Percentiles rank a stretch among this genome's conserved stretches.
These are phyloP conservation scores for Galaxea fascicularis DNA, from an alignment of 92 coral and sea anemone genomes.

Conservation along the genomic window DNA sequence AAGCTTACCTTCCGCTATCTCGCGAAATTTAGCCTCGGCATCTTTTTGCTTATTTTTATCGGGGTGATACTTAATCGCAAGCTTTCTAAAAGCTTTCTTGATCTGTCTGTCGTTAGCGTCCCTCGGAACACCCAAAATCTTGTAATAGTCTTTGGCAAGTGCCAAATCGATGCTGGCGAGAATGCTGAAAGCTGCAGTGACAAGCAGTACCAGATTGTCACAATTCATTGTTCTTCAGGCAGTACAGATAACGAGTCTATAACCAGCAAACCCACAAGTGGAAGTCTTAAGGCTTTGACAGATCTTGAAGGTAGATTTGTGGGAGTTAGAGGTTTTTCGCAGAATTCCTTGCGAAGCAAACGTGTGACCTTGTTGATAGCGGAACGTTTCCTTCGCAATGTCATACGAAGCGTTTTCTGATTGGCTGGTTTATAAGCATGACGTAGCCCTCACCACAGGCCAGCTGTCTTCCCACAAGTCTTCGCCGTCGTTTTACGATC, in stretches of 20 bases:
- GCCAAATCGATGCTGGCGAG: conserved; percentile 81
- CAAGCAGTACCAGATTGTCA: conserved; percentile 85
- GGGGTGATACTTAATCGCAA: conserved; percentile 97
- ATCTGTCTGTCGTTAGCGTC: conserved; percentile 93
- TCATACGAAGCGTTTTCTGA: conserved; percentile 79
- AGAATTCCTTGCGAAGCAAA: neutral
- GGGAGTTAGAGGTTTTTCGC: neutral
- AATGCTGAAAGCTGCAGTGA: conserved; percentile 90
- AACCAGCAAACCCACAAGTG: neutral
- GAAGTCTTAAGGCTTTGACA: neutral
- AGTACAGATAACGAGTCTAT: neutral
- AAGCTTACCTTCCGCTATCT: conserved; percentile 94
- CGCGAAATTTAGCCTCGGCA: conserved; percentile 94
- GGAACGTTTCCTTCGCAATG: conserved; percentile 5
- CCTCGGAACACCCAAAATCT: conserved; percentile 91
- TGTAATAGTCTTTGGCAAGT: conserved; percentile 95
- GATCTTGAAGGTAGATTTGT: too few relatives aligned
- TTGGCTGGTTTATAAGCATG: conserved; percentile 59
- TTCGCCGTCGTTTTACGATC: conserved; percentile 15
- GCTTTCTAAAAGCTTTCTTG: conserved; percentile 94
- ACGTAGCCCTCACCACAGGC: conserved; percentile 10
- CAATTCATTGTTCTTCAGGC: conserved; percentile 74
- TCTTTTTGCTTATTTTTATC: conserved; percentile 94
- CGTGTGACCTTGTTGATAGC: conserved; percentile 7
- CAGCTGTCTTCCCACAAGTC: conserved; percentile 25